phyloP scores from a whole-genome alignment of 2,797 vertebrate species.

The Lemur catta region DNA sequence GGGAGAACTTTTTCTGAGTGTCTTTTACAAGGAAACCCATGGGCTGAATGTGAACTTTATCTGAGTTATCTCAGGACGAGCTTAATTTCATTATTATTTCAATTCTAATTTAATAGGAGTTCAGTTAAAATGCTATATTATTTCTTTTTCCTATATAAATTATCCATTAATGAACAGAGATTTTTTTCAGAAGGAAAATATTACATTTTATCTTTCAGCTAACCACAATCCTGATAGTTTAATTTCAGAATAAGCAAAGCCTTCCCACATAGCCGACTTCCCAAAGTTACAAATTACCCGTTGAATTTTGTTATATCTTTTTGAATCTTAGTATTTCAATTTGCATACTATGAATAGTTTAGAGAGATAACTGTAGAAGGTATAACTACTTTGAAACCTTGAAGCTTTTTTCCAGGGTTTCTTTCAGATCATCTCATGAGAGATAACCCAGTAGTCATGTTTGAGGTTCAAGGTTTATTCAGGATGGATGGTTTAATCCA shows the following conservation, averaged over 20 bases:
- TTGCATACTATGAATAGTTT: background rate
- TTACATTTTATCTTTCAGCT: background rate
- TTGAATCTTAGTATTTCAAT: background rate
- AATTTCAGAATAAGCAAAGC: background rate
- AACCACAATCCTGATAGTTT: background rate
- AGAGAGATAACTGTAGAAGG: background rate
- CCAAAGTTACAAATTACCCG: background rate
- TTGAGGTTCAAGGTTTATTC: conserved; percentile 14
- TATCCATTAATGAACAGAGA: background rate
- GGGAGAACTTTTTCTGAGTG: background rate
- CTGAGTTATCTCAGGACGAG: background rate
- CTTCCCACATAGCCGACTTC: background rate
- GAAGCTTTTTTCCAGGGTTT: background rate
- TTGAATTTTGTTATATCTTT: background rate
- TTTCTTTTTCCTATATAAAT: background rate
- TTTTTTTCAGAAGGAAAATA: background rate
- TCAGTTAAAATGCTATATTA: background rate
- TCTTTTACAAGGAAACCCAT: background rate
- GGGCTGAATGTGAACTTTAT: background rate
- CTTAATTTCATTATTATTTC: background rate
- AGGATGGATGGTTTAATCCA: background rate
- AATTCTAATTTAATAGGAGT: background rate
- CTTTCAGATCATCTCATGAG: background rate
- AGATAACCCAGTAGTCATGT: background rate
- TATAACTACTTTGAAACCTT: background rate